Base-by-base conservation (phyloP, 2,797 vertebrate species). In the Gobionotothen gibberifrons region DNA sequence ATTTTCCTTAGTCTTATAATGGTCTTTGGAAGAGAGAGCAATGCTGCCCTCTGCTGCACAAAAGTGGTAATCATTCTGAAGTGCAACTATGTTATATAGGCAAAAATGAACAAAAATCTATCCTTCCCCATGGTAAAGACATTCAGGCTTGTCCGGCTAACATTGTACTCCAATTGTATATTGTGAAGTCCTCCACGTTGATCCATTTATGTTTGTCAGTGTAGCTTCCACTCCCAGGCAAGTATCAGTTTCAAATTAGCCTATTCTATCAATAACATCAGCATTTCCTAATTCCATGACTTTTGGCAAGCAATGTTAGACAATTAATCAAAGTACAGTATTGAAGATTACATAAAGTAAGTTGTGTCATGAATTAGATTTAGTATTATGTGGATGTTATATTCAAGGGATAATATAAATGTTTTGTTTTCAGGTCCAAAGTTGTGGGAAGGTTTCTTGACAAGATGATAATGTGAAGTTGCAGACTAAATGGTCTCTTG, bases 41-140 rank as follows among this genome's bases (percentile, higher is more conserved):
- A 74, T 69, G 70, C 54, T 79, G 85, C 83, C 80, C 72, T 82
- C 88, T 87, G 69, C 63, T 87, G 90, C 15, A 60, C 32, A 87
- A 44, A 63, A 15, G 13, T 12, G 15, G 15, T 55, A 17, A 68
- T 62, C 8, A 26, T 51, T 69, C 5, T 26, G 26, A 26, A 26
- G 26, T 5, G 26, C 26, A 26, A 26, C 9, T 12, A 3, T 54
- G 29, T 15, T 59, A 56, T 46, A 32, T 46, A 53, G 40, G 1
- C 36, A 64, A 40, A 55, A 65, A 16, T 69, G 21, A 19, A 22
- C 3, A 15, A 5, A 2, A 0, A 15, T 3, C 4, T 12, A 9
- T 39, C n/a, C 39, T 40, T 52, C 15, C 17, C 32, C 9, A 2
- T 54, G 26, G 4, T 17, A 42, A 58, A 67, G 15, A 52, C 36